phyloP scores from a whole-genome alignment of 2,113 vertebrate genomes.

The Oreocharis arfaki region DNA sequence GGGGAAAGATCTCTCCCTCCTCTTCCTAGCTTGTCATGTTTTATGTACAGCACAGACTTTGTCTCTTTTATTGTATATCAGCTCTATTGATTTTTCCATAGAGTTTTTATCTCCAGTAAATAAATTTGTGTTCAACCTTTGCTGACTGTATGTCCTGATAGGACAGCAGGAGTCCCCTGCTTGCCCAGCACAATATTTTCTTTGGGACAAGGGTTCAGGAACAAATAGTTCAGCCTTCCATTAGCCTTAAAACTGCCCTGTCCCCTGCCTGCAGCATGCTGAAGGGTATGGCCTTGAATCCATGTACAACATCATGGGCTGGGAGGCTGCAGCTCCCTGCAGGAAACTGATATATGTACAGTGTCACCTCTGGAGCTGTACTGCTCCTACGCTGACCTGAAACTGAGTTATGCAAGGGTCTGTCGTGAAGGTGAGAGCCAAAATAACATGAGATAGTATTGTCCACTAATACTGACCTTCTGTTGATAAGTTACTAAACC shows the following conservation, averaged over 20 bases:
- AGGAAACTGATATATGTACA: not conserved
- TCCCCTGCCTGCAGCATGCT: not conserved
- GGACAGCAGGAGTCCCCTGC: not conserved
- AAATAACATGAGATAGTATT: not conserved
- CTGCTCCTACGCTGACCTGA: not conserved
- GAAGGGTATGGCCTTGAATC: not conserved
- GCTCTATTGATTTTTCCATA: not conserved
- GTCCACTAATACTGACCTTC: not conserved
- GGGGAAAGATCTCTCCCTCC: not conserved
- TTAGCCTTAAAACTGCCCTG: not conserved
- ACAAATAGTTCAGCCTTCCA: not conserved
- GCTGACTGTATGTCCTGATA: not conserved
- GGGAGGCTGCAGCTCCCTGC: not conserved
- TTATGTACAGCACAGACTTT: not conserved
- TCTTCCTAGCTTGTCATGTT: not conserved
- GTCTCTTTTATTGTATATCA: not conserved
- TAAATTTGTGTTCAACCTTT: not conserved
- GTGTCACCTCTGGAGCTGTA: not conserved
- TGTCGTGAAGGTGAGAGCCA: not conserved
- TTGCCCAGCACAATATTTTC: not conserved
- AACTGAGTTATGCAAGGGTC: not conserved
- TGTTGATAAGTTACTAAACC: rapidly evolving
- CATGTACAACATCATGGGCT: rapidly evolving
- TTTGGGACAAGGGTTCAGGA: not conserved
- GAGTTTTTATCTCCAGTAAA: not conserved